A percentile compares a stretch with the other conserved stretches of the same genome.
Evolutionary conservation across 2,113 vertebrate genomes (phyloP).

Genomic region (Lampris incognitus): DNA sequence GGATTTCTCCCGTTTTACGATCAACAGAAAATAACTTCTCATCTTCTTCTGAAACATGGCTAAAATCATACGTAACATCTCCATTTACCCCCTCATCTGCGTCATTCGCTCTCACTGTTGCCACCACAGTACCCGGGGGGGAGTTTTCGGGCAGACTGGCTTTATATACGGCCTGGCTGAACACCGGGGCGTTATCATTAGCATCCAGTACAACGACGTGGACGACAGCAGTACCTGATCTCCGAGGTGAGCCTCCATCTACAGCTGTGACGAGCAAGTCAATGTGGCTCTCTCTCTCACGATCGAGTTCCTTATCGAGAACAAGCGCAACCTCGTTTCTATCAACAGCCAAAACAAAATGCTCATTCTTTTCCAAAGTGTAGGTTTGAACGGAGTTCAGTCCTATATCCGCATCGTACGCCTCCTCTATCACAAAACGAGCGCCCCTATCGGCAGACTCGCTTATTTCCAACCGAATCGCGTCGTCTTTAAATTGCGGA

Average conservation of each 20-base stretch:
- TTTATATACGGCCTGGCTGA: conserved; percentile 37
- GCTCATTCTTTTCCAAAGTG: conserved; percentile 45
- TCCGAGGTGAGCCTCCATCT: conserved; percentile 50
- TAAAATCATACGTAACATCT: conserved; percentile 70
- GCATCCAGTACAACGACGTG: conserved; percentile 43
- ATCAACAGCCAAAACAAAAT: conserved; percentile 71
- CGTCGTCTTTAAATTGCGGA: conserved; percentile 48
- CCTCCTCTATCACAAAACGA: conserved; percentile 53
- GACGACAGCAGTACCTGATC: conserved; percentile 46
- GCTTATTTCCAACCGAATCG: conserved; percentile 33
- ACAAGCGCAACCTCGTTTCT: conserved; percentile 22
- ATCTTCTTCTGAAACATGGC: conserved; percentile 10
- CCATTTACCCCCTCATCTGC: conserved; percentile 48
- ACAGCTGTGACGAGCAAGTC: conserved; percentile 37
- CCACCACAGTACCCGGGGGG: conserved; percentile 21
- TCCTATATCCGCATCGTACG: conserved; percentile 73
- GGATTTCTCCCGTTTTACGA: conserved; percentile 15
- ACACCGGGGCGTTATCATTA: conserved; percentile 47
- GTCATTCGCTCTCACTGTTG: conserved; percentile 43
- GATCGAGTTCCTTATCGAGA: conserved; percentile 30
- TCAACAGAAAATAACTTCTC: not conserved
- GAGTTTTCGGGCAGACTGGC: conserved; percentile 50
- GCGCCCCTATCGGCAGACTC: conserved; percentile 4
- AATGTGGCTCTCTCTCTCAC: conserved; percentile 35
- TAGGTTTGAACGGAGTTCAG: conserved; percentile 78